Evolutionary conservation across 35 echinoderm and acorn worm genomes (phyloP).

Genomic region (Acanthaster planci): DNA sequence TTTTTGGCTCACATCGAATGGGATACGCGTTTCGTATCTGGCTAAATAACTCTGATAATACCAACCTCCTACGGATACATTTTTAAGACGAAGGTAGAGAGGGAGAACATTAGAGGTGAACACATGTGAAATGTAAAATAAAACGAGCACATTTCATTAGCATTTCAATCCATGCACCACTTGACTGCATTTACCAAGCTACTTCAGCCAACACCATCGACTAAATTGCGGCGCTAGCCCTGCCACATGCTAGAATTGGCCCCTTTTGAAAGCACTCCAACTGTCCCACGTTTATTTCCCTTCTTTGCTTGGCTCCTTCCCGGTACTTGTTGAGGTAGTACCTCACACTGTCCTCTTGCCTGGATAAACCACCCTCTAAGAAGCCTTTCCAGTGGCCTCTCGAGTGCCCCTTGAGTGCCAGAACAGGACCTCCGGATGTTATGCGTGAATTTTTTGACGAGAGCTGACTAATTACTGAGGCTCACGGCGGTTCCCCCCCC

Average conservation of each 20-base stretch:
- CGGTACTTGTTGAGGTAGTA: neutral
- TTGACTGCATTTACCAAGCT: neutral
- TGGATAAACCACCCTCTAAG: constrained; percentile 2
- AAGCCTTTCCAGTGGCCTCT: neutral
- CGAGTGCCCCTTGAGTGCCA: neutral
- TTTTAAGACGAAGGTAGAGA: no score
- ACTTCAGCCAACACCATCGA: neutral
- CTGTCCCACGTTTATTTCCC: no score
- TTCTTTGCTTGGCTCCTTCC: neutral
- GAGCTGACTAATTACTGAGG: neutral
- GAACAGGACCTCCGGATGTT: constrained; percentile 2
- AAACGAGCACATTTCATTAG: no score
- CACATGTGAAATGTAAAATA: no score
- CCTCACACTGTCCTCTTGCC: neutral
- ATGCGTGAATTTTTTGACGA: neutral
- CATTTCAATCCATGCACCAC: no score
- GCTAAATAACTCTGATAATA: no score
- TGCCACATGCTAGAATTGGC: neutral
- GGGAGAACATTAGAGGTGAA: no score
- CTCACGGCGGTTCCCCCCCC: neutral
- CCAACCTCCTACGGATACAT: no score
- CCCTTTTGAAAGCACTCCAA: neutral
- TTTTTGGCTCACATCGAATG: no score
- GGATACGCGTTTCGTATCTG: no score
- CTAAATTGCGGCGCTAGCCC: neutral